phyloP scores from a whole-genome alignment of 2,113 vertebrate species.

The Crotalus helleri region DNA sequence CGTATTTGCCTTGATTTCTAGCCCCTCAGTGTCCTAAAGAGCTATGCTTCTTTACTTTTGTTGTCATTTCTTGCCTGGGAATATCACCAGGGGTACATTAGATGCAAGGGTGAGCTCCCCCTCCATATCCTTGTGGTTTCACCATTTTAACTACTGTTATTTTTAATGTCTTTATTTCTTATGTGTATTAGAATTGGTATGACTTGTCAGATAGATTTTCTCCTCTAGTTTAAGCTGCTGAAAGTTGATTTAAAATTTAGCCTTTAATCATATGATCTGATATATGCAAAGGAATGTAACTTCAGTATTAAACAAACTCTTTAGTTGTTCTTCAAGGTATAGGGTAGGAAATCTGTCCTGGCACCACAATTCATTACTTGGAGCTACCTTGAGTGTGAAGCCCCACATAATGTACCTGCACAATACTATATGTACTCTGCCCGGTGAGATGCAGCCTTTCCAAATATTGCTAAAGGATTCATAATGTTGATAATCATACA shows the following conservation, averaged over 20 bases:
- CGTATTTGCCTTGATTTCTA: background rate
- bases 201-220: background rate
- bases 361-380: background rate
- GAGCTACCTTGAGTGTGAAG: background rate
- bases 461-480: background rate
- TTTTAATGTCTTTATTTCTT: slow-evolving; percentile 18
- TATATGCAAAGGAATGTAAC: background rate
- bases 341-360: background rate
- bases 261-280: background rate
- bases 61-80: background rate
- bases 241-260: background rate
- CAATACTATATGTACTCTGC: background rate
- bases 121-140: background rate
- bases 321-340: background rate
- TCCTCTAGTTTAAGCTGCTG: slow-evolving; percentile 23
- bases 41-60: background rate
- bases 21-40: background rate
- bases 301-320: slow-evolving; percentile 5
- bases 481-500: background rate
- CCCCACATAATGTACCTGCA: background rate
- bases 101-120: background rate
- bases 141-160: background rate
- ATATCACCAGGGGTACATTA: background rate
- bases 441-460: too few species aligned
- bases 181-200: background rate